phyloP scores from a whole-genome alignment of 2,888 invertebrate species.

The Cephus runcator region DNA sequence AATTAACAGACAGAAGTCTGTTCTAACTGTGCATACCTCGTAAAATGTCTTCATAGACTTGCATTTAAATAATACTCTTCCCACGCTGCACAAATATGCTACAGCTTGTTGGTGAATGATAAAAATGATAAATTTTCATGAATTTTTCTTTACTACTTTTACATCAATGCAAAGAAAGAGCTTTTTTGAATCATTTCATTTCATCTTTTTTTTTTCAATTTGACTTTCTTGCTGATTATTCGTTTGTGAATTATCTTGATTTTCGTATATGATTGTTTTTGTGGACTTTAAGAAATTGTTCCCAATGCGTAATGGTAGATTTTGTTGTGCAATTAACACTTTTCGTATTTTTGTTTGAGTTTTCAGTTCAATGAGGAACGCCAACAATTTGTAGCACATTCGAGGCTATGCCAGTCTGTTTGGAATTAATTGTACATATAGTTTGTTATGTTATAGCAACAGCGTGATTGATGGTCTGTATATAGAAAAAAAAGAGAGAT shows the following conservation, averaged over 20 bases:
- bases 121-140: not conserved
- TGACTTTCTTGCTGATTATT: not conserved
- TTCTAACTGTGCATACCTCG: not conserved
- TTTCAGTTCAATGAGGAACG: not conserved
- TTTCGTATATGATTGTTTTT: not conserved
- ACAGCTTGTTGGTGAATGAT: not conserved
- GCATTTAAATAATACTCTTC: not conserved
- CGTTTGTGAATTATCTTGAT: not conserved
- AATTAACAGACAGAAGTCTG: not conserved
- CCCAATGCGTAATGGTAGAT: not conserved
- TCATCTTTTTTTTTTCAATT: not conserved
- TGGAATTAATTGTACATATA: slow-evolving; percentile 48
- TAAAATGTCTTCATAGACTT: not conserved
- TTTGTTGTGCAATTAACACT: not conserved
- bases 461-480: slow-evolving; percentile 22
- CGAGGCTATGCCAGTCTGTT: slow-evolving; percentile 15
- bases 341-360: not conserved
- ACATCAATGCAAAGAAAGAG: not conserved
- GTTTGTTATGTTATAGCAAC: slow-evolving; percentile 28
- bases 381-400: slow-evolving; percentile 8
- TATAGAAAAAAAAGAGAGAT: slow-evolving; percentile 19
- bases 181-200: not conserved
- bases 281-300: not conserved
- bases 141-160: not conserved
- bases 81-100: not conserved